phyloP scores from a whole-genome alignment of 2,797 vertebrate species.

The Dicrostonyx torquatus region DNA sequence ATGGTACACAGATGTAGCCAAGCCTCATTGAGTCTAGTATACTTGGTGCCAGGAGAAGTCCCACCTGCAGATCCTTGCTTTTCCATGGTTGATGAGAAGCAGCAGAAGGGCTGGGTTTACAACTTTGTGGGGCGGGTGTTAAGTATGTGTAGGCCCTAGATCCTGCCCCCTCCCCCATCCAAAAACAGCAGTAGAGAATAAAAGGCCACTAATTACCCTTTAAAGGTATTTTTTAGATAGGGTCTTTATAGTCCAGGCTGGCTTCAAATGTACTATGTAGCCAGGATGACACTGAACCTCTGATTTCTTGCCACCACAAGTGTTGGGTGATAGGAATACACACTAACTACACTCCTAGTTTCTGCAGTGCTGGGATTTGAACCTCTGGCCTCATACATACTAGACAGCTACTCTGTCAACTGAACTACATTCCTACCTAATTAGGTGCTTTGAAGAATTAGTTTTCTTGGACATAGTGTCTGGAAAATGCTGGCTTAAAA shows the following conservation, averaged over 20 bases:
- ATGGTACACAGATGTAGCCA: too few species aligned
- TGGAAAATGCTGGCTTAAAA: conserved; percentile 53
- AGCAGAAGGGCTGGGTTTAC: background rate
- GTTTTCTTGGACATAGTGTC: conserved; percentile 42
- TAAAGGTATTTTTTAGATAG: background rate
- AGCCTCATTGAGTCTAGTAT: background rate
- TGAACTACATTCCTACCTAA: background rate
- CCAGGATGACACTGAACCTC: background rate
- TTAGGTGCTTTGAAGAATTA: background rate
- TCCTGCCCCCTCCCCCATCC: background rate
- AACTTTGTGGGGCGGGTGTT: background rate
- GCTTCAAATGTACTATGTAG: background rate
- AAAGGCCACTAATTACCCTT: background rate
- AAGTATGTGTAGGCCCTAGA: too few species aligned
- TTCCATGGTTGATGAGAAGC: background rate
- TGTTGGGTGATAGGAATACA: background rate
- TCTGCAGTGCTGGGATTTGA: background rate
- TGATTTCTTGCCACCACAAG: background rate
- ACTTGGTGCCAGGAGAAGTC: background rate
- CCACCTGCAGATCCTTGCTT: background rate
- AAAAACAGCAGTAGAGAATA: background rate
- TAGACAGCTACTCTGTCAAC: background rate
- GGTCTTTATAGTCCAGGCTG: background rate
- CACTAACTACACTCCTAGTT: background rate
- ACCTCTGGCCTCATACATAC: background rate